Conservation (phyloP, 92 coral and sea anemone species). For the Desmophyllum pertusum region DNA sequence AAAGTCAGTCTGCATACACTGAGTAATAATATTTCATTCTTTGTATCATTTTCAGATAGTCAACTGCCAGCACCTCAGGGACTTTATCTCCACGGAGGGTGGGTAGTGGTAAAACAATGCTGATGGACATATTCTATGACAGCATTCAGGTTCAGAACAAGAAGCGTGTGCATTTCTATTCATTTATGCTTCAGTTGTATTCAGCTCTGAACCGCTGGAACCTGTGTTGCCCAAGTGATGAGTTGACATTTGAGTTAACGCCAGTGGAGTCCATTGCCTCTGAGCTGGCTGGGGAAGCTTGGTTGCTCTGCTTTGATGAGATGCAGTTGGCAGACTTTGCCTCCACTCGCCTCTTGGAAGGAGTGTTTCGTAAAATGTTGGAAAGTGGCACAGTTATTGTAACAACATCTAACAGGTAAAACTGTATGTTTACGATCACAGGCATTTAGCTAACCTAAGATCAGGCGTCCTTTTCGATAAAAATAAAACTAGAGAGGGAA, state of each 20-base stretch:
- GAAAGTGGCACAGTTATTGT: constrained; percentile 72
- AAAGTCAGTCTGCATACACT: background rate
- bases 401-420: constrained; percentile 71
- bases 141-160: constrained; percentile 61
- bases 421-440: too few relatives aligned
- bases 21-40: background rate
- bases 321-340: constrained; percentile 87
- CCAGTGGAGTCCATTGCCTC: constrained; percentile 73
- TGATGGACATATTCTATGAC: constrained; percentile 84
- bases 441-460: too few relatives aligned
- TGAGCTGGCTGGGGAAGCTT: constrained; percentile 61
- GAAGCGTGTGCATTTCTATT: constrained; percentile 80
- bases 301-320: constrained; percentile 85
- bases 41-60: constrained; percentile 5
- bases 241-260: constrained; percentile 54
- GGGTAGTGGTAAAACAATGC: constrained; percentile 80
- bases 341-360: constrained; percentile 75
- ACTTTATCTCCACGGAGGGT: constrained; percentile 81
- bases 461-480: too few relatives aligned
- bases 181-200: constrained; percentile 81
- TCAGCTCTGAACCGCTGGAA: constrained; percentile 83
- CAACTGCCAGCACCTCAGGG: constrained; percentile 55
- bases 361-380: constrained; percentile 77
- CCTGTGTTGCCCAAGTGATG: constrained; percentile 69
- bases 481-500: too few relatives aligned